Evolutionary conservation across 2,888 invertebrate species (phyloP), one percentile per base, ranked within the genome.

Genomic region (Lepidochrysops patricia): DNA sequence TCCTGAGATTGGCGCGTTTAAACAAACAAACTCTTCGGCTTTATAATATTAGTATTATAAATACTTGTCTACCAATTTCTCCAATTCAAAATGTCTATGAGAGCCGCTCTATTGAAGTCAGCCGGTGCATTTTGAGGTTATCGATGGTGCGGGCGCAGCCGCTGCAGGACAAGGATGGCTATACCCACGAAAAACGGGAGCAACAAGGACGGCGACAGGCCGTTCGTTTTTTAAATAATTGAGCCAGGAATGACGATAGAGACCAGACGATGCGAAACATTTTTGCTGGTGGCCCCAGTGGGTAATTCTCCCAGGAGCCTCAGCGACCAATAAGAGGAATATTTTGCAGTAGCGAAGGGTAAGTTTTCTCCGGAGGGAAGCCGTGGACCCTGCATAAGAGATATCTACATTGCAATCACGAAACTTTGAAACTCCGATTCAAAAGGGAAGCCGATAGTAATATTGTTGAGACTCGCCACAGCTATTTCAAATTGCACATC

Each of bases 1-100:
- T n/a, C n/a, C n/a, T n/a, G n/a, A n/a, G n/a, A n/a, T n/a, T n/a
- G n/a, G n/a, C n/a, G n/a, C n/a, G n/a, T n/a, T n/a, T n/a, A n/a
- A n/a, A n/a, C n/a, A n/a, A n/a, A n/a, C n/a, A n/a, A n/a, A n/a
- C n/a, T n/a, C n/a, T n/a, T n/a, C n/a, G n/a, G n/a, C n/a, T n/a
- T n/a, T n/a, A n/a, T n/a, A n/a, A n/a, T n/a, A n/a, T n/a, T n/a
- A n/a, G n/a, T n/a, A n/a, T n/a, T n/a, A n/a, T n/a, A n/a, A n/a
- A n/a, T 75, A 77, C 79, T 73, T 68, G 70, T 72, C 79, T 80
- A 82, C 83, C 82, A 87, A 88, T 88, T 85, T 84, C 84, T 85
- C 80, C 79, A 84, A 85, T 87, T 87, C 86, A 86, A 87, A 86
- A 85, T 81, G 82, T 87, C 88, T 88, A 88, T 87, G 87, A 86